A percentile compares a stretch with the other conserved stretches of the same genome.
Evolutionary conservation across 2,113 vertebrate species (phyloP).

Genomic region (Anser cygnoides): DNA sequence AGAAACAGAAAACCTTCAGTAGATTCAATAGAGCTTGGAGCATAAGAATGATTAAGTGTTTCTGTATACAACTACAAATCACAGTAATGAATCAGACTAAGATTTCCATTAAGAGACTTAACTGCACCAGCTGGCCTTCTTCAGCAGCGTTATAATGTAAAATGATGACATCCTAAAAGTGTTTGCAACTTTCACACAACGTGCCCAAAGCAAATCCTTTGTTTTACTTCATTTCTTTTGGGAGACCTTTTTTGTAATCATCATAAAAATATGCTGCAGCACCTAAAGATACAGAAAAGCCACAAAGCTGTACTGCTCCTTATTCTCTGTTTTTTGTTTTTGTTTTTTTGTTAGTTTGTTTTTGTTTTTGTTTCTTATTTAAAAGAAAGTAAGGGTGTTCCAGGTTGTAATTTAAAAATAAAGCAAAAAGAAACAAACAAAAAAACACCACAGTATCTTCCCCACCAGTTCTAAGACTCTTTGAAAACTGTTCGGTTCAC

Average conservation of each 20-base stretch:
- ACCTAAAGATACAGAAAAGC: background rate
- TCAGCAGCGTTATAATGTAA: slow-evolving; percentile 41
- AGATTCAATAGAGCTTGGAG: slow-evolving; percentile 64
- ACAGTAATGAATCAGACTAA: slow-evolving; percentile 78
- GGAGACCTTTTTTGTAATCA: background rate
- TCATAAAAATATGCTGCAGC: background rate
- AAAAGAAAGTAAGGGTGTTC: background rate
- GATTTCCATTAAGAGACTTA: slow-evolving; percentile 72
- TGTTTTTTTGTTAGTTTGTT: background rate
- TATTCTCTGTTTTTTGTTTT: background rate
- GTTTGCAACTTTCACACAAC: slow-evolving; percentile 35
- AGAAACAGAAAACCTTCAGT: slow-evolving; percentile 68
- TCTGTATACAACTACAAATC: slow-evolving; percentile 74
- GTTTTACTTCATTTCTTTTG: background rate
- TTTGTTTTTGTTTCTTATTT: background rate
- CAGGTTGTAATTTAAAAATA: background rate
- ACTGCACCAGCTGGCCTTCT: slow-evolving; percentile 75
- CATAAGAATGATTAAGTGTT: slow-evolving; percentile 75
- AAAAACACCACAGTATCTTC: background rate
- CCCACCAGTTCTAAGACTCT: background rate
- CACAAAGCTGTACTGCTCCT: background rate
- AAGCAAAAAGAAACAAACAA: background rate
- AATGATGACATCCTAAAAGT: slow-evolving; percentile 65
- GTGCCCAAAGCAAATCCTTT: slow-evolving; percentile 19
- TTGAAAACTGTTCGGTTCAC: background rate